Evolutionary conservation across 37 sponge, comb jelly and placozoan species (phyloP), one percentile per base, ranked within the genome.

Genomic region (Axinella damicornis): DNA sequence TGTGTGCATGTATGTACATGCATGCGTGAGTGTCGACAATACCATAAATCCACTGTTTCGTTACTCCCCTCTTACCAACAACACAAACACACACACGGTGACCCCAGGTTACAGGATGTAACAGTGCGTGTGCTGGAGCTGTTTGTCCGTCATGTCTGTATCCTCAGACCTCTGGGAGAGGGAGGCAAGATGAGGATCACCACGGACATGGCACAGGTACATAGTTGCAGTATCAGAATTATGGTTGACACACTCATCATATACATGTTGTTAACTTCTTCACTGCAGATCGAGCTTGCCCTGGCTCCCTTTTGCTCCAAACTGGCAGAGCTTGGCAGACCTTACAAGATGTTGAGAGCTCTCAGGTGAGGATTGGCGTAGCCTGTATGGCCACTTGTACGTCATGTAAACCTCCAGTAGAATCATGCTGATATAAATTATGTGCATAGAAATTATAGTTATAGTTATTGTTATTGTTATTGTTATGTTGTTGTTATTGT

Each of bases 121-220:
- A 72, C 80, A 28, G 20, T 58, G 15, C 72, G 84, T 21, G 70
- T 82, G 73, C 31, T 97, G 55, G 90, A 94, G 36, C 69, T 94
- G 53, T 96, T 87, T 88, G 90, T 96, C 5, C 85, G 93, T 59
- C 93, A 96, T 82, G 81, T 94, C 58, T 88, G 93, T 83, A 61
- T 96, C 57, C 69, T 99, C 35, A 74, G 97, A 32, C 99, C 99
- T 13, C 88, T 99, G 63, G 87, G 90, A 33, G 99, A 96, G 74
- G 91, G 81, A 27, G 99, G 99, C 20, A 92, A 90, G 69, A 85
- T 99, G 92, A 83, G 78, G 69, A 62, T 99, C 28, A 93, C 97
- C n/a, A 93, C 95, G 21, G 99, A 99, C 78, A 91, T 99, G 81
- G 92, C 99, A 12, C 93, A 97, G 83, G 89, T 96, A 63, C 27